Evolutionary conservation across 2,888 invertebrate species (phyloP), one percentile per base, ranked within the genome.

Genomic region (Dione juno): DNA sequence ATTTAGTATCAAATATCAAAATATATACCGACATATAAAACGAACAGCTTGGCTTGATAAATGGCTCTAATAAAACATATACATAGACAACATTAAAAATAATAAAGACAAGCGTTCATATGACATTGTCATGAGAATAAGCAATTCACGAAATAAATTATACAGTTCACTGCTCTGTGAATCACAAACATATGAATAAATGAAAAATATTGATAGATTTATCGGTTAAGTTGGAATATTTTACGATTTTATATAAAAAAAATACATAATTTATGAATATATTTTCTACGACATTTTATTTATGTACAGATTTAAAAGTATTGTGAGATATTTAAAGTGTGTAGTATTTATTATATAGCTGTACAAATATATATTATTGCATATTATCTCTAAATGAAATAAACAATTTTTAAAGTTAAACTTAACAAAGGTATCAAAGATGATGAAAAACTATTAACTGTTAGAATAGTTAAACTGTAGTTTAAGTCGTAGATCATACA

Each of bases 151-250:
- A 68, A 61, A 43, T 68, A 59, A 61, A 53, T 67, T 45, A 50
- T 21, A 61, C 52, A 61, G 52, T 35, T 53, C 43, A 28, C 52
- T 52, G 61, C 50, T 43, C 28, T 19, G 37, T 37, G 67, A 67
- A 19, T 67, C 57, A 40, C 43, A 48, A 19, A 19, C 16, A 40
- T 40, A 45, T 57, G 57, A 45, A 45, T 45, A 45, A 41, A 57
- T 58, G 50, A 58, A 48, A 67, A 61, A 61, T 61, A 61, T 61
- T 61, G 61, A 61, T 61, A 61, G 61, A 61, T 61, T 61, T 61
- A 61, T 45, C n/a, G 45, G 45, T 28, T 3, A 45, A 61, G 45
- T 61, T 57, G 61, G 61, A 61, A 35, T 45, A 28, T 61, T 61
- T 61, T 61, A 45, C n/a, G 28, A 61, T 35, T 21, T 41, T 21